These are phyloP conservation scores for Hydrotaea diabolus DNA, from an alignment of 2,888 invertebrate species.

Conservation along the genomic window DNA sequence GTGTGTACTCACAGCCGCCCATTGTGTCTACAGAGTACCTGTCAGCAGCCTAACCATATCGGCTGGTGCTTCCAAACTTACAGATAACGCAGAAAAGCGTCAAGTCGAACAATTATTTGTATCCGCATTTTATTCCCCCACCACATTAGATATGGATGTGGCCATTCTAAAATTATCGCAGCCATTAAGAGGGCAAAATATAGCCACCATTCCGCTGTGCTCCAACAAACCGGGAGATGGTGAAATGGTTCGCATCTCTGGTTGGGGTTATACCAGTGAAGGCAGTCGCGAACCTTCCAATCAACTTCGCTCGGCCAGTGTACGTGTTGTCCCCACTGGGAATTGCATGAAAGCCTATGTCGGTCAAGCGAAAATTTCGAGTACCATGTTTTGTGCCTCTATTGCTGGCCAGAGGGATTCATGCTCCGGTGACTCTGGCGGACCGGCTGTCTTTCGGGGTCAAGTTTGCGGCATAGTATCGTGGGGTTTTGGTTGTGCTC, in stretches of 20 bases:
- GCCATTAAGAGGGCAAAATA: conserved; percentile 60
- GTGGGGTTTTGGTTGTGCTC: conserved; percentile 77
- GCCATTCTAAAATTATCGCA: conserved; percentile 72
- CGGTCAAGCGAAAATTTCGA: conserved; percentile 71
- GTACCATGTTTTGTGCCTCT: conserved; percentile 78
- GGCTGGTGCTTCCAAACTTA: conserved; percentile 73
- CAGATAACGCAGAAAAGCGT: conserved; percentile 67
- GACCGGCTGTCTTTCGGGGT: conserved; percentile 75
- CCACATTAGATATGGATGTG: conserved; percentile 76
- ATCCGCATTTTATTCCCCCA: conserved; percentile 63
- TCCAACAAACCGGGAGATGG: conserved; percentile 66
- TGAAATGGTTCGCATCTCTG: conserved; percentile 73
- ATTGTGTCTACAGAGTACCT: conserved; percentile 72
- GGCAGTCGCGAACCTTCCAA: conserved; percentile 69
- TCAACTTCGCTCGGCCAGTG: conserved; percentile 73
- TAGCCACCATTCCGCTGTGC: conserved; percentile 72
- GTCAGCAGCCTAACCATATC: conserved; percentile 70
- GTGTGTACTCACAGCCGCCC: conserved; percentile 77
- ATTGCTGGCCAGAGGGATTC: conserved; percentile 74
- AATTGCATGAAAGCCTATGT: conserved; percentile 71
- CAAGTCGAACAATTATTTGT: conserved; percentile 66
- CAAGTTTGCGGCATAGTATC: conserved; percentile 86
- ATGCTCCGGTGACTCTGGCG: conserved; percentile 79
- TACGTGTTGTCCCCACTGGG: conserved; percentile 69
- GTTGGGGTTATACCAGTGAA: conserved; percentile 76